Evolutionary conservation across 2,888 invertebrate genomes (phyloP).

Genomic region (Drosophila borealis): DNA sequence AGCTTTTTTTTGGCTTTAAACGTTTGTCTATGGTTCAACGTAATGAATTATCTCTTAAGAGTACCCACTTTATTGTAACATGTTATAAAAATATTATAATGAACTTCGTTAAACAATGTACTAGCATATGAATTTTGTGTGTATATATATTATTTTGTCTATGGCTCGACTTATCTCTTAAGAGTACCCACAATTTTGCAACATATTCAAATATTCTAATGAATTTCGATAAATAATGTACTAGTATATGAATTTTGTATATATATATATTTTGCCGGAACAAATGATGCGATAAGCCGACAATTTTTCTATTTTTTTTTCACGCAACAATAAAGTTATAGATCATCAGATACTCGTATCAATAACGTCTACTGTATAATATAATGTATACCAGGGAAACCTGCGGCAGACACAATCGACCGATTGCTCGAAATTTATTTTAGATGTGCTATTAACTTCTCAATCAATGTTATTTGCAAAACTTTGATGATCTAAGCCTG

Average conservation of each 20-base stretch:
- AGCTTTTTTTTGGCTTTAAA: not conserved
- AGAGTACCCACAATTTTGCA: slow-evolving; percentile 10
- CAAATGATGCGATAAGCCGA: slow-evolving; percentile 23
- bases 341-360: slow-evolving; percentile 17
- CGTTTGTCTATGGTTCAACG: not conserved
- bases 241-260: slow-evolving; percentile 8
- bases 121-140: slow-evolving; percentile 5
- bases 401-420: too few species aligned
- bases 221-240: slow-evolving; percentile 21
- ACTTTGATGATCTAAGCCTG: too few species aligned
- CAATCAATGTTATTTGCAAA: too few species aligned
- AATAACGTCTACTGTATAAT: slow-evolving; percentile 9
- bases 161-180: not conserved
- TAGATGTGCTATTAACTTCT: too few species aligned
- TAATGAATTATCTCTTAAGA: slow-evolving; percentile 1
- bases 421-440: too few species aligned
- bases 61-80: slow-evolving; percentile 6
- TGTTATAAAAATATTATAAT: not conserved
- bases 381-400: not conserved
- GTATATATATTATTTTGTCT: not conserved
- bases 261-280: slow-evolving; percentile 1
- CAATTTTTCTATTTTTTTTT: slow-evolving; percentile 11
- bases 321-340: slow-evolving; percentile 26
- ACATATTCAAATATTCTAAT: slow-evolving; percentile 5
- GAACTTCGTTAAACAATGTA: slow-evolving; percentile 17